Conservation (phyloP, 2,113 vertebrate genomes). For the Melanerpes aurifrons region DNA sequence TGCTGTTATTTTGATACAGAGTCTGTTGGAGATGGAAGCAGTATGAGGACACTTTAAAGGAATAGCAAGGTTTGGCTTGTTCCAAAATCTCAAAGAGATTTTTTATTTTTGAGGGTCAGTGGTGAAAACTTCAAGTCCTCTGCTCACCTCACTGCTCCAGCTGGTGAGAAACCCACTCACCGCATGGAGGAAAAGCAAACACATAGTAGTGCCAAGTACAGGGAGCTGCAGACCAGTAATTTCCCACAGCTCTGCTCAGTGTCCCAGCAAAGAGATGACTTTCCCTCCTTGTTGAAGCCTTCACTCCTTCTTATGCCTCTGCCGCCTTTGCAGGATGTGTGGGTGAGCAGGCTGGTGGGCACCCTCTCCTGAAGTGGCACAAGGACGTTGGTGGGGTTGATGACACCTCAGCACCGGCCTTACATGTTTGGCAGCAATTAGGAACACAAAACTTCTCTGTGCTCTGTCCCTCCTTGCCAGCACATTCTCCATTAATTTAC, state of each 20-base stretch:
- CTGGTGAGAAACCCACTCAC: neutral
- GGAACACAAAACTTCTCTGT: neutral
- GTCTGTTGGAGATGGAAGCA: rapidly evolving
- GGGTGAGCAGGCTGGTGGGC: neutral
- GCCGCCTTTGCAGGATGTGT: neutral
- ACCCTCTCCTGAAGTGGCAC: neutral
- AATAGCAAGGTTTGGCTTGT: neutral
- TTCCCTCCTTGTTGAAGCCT: neutral
- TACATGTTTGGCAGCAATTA: neutral
- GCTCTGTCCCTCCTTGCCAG: neutral
- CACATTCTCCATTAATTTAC: neutral
- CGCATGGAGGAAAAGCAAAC: neutral
- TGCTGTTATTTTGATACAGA: rapidly evolving
- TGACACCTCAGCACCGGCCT: neutral
- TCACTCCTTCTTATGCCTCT: neutral
- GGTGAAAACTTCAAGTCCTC: neutral
- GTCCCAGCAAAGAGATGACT: neutral
- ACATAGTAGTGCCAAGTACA: neutral
- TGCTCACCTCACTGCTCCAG: neutral
- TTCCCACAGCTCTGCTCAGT: neutral
- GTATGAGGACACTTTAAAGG: rapidly evolving
- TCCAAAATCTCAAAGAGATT: neutral
- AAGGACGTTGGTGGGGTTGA: neutral
- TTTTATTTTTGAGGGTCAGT: too few relatives aligned
- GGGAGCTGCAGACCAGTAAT: rapidly evolving